Percentiles rank a stretch among this genome's conserved stretches.
phyloP scores from a whole-genome alignment of 1,140 invertebrate genomes.

The Drosophila gunungcola region DNA sequence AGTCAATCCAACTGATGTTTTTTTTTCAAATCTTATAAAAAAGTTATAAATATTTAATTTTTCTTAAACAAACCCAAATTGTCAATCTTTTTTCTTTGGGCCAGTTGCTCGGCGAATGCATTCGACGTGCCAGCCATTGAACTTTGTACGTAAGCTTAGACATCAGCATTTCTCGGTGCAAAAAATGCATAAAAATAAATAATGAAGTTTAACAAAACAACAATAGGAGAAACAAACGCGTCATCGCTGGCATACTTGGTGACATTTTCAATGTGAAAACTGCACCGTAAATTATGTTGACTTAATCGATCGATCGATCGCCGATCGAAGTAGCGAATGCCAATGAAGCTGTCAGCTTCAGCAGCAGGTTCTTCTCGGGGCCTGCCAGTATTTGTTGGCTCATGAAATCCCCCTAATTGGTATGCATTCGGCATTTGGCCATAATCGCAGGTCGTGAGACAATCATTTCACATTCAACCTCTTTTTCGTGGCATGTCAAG shows the following conservation, averaged over 20 bases:
- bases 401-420: slow-evolving; percentile 64
- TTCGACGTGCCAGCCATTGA: slow-evolving; percentile 67
- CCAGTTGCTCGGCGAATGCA: slow-evolving; percentile 46
- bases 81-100: slow-evolving; percentile 20
- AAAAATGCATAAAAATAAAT: slow-evolving; percentile 31
- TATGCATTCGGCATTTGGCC: slow-evolving; percentile 60
- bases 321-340: slow-evolving; percentile 35
- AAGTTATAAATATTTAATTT: too few species aligned
- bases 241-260: slow-evolving; percentile 51
- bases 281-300: slow-evolving; percentile 43
- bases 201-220: slow-evolving; percentile 14
- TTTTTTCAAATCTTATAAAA: too few species aligned
- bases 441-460: slow-evolving; percentile 52
- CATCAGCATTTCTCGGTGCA: slow-evolving; percentile 26
- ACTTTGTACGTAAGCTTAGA: slow-evolving; percentile 48
- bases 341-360: slow-evolving; percentile 31
- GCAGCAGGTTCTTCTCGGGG: slow-evolving; percentile 36
- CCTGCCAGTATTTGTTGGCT: slow-evolving; percentile 36
- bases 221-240: slow-evolving; percentile 49
- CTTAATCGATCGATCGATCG: slow-evolving; percentile 34
- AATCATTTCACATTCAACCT: slow-evolving; percentile 57
- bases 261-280: slow-evolving; percentile 61
- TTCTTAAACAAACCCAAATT: not conserved
- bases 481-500: slow-evolving; percentile 29
- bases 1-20: too few species aligned